Conservation (phyloP, 2,888 invertebrate genomes). For the Notocelia uddmanniana region DNA sequence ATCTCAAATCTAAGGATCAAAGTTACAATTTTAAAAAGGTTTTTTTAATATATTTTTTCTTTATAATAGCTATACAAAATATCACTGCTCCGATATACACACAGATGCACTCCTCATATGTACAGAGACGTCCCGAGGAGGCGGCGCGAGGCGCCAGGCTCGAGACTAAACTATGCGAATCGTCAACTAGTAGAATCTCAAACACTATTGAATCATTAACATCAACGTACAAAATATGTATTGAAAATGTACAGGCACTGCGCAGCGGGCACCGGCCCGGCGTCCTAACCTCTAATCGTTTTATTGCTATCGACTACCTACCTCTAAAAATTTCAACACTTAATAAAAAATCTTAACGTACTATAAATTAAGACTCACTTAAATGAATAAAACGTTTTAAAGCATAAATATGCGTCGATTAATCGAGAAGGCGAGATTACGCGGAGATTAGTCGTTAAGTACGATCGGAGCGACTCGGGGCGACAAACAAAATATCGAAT, state of each 20-base stretch:
- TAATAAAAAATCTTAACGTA: constrained; percentile 69
- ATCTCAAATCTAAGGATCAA: constrained; percentile 64
- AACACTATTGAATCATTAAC: constrained; percentile 52
- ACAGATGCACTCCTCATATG: constrained; percentile 69
- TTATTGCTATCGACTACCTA: constrained; percentile 73
- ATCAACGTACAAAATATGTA: constrained; percentile 60
- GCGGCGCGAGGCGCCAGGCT: constrained; percentile 43
- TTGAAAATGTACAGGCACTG: constrained; percentile 53
- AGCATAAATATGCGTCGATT: constrained; percentile 54
- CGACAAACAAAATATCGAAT: constrained; percentile 48
- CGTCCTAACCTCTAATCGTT: constrained; percentile 69
- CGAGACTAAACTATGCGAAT: constrained; percentile 56
- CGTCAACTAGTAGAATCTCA: constrained; percentile 58
- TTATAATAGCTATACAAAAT: constrained; percentile 79
- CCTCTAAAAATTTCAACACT: constrained; percentile 74
- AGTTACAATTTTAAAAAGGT: constrained; percentile 53
- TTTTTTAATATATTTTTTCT: constrained; percentile 52
- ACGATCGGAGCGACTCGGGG: constrained; percentile 57
- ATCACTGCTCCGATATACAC: constrained; percentile 80
- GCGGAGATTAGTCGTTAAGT: constrained; percentile 66
- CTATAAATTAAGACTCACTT: constrained; percentile 63
- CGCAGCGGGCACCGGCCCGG: constrained; percentile 54
- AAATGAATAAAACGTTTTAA: constrained; percentile 49
- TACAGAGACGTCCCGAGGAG: constrained; percentile 36
- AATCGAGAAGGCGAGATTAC: constrained; percentile 57